These are phyloP conservation scores for Pectinophora gossypiella DNA, from an alignment of 1,140 invertebrate genomes.

Conservation along the genomic window DNA sequence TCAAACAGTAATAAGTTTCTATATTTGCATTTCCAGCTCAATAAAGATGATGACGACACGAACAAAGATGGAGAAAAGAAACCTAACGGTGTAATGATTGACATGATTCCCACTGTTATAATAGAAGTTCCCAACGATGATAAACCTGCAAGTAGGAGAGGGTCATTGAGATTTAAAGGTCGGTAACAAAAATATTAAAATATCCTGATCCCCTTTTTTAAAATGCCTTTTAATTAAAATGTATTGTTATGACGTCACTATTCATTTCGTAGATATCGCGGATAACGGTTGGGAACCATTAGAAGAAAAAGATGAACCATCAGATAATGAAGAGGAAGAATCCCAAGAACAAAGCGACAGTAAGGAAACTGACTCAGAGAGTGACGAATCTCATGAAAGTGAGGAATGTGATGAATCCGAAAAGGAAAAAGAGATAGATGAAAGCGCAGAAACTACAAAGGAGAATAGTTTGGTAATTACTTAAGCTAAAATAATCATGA, in stretches of 20 bases:
- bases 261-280: constrained; percentile 41
- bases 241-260: background rate
- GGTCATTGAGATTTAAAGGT: constrained; percentile 60
- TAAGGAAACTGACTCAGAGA: constrained; percentile 6
- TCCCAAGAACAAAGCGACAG: constrained; percentile 31
- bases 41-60: constrained; percentile 37
- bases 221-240: background rate
- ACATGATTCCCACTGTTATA: constrained; percentile 44
- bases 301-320: constrained; percentile 69
- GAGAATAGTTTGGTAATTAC: background rate
- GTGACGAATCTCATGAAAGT: constrained; percentile 20
- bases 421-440: background rate
- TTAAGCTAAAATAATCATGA: no score
- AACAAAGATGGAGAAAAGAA: constrained; percentile 46
- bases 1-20: no score
- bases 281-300: constrained; percentile 70
- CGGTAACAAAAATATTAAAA: constrained; percentile 5
- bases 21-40: constrained; percentile 29
- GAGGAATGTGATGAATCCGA: no score
- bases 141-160: constrained; percentile 34
- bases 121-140: constrained; percentile 47
- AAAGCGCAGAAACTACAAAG: background rate
- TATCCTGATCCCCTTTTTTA: no score
- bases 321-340: constrained; percentile 69
- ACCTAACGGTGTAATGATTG: constrained; percentile 52